phyloP scores from a whole-genome alignment of 2,797 vertebrate genomes.

The Pipistrellus nathusii region DNA sequence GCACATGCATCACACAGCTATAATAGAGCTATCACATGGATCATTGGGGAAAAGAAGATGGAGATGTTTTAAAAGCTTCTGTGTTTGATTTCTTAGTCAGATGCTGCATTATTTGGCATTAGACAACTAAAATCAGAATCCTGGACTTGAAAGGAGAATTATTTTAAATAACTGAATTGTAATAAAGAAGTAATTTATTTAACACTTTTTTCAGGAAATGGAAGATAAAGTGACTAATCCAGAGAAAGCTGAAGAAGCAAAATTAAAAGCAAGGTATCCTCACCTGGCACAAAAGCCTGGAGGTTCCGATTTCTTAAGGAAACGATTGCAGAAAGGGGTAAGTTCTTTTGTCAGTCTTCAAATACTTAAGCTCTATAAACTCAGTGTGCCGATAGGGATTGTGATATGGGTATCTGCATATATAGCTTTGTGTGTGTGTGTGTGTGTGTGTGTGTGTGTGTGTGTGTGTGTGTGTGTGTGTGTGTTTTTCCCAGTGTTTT shows the following conservation, averaged over 20 bases:
- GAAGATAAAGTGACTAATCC: constrained; percentile 96
- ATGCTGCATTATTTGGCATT: constrained; percentile 61
- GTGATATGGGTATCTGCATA: not conserved
- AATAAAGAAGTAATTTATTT: constrained; percentile 73
- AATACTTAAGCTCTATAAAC: not conserved
- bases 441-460: no score
- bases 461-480: not conserved
- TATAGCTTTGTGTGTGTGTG: not conserved
- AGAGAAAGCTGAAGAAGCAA: constrained; percentile 98
- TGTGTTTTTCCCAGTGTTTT: not conserved
- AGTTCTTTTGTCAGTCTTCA: constrained; percentile 83
- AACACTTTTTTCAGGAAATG: constrained; percentile 91
- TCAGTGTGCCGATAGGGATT: not conserved
- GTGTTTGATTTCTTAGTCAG: constrained; percentile 68
- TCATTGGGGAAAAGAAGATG: constrained; percentile 70
- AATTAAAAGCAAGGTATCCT: constrained; percentile 97
- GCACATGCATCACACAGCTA: constrained; percentile 72
- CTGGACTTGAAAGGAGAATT: constrained; percentile 63
- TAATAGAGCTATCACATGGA: constrained; percentile 78
- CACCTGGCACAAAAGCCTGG: constrained; percentile 97
- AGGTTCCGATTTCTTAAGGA: constrained; percentile 98
- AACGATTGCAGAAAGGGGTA: constrained; percentile 98
- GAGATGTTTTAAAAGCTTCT: constrained; percentile 66
- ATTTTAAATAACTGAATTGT: constrained; percentile 59
- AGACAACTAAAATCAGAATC: constrained; percentile 31